Base-by-base conservation (phyloP, 2,113 vertebrate species). In the Indicator indicator region DNA sequence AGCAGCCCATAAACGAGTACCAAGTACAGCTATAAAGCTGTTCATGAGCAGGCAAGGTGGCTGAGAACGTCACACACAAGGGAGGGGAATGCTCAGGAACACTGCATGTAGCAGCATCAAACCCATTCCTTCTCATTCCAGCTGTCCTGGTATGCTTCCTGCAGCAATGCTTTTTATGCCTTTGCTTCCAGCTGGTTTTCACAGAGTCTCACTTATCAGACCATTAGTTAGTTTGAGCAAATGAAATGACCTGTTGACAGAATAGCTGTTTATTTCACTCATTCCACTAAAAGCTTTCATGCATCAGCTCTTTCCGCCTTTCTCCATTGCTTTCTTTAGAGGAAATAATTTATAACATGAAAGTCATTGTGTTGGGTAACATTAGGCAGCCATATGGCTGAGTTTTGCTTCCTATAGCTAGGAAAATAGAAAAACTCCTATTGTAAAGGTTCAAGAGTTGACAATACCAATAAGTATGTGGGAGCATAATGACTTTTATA, bases 221-320 rank as follows among this genome's bases (percentile, higher is more conserved):
- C 11, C 42, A 38, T 83, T 67, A 85, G 40, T 85, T 89, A 60
- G 91, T 87, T 95, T 73, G 58, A 83, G 70, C 40, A 95, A 86
- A 71, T 81, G 23, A 86, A 96, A 89, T 5, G 16, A 88, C 48
- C 86, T 92, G 60, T 80, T 95, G 71, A 93, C 67, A 89, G 76
- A 91, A 83, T 30, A 78, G 48, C 79, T 88, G 94, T 87, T 94
- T 93, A 87, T 90, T 90, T 89, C 65, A 78, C 72, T 86, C 54
- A 89, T 91, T 83, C 76, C 77, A 88, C 94, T 59, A 78, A 68
- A 58, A 83, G 55, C 26, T 67, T 88, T 88, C 50, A 91, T 28
- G 12, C 52, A 88, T 69, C 40, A 42, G 71, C 65, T 80, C 87
- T 42, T 90, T 80, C 70, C 17, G 30, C 46, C 73, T 89, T 95